phyloP scores from a whole-genome alignment of 2,113 vertebrate genomes.

The Colius striatus region DNA sequence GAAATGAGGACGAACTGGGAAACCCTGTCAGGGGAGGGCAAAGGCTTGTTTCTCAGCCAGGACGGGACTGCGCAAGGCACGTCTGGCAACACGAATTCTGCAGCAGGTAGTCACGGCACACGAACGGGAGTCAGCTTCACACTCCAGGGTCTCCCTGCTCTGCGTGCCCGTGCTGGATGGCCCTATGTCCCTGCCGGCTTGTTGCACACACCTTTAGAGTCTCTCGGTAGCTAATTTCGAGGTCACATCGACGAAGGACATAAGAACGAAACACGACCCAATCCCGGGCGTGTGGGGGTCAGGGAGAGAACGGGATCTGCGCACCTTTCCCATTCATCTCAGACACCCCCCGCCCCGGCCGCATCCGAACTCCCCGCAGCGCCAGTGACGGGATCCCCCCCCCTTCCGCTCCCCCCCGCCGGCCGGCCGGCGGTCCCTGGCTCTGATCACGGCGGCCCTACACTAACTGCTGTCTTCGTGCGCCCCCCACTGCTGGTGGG shows the following conservation, averaged over 20 bases:
- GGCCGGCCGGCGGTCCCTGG: neutral
- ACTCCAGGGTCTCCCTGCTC: neutral
- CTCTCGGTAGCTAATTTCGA: neutral
- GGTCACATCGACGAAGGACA: neutral
- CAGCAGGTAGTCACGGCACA: neutral
- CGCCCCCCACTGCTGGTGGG: slow-evolving; percentile 82
- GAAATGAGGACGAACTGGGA: neutral
- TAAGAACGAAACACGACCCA: neutral
- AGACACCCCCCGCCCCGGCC: neutral
- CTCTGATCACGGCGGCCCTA: slow-evolving; percentile 33
- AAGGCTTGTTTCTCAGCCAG: neutral
- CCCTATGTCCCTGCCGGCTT: neutral
- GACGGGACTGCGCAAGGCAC: fast-evolving
- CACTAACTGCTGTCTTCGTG: slow-evolving; percentile 82
- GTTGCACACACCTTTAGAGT: neutral
- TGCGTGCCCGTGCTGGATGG: neutral
- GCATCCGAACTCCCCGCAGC: neutral
- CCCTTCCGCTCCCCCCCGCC: neutral
- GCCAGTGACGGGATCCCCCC: neutral
- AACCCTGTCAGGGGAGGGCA: neutral
- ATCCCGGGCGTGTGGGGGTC: no score
- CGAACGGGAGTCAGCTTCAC: no score
- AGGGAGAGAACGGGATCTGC: neutral
- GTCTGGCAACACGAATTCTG: fast-evolving
- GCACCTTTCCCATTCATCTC: neutral